Evolutionary conservation across 92 coral and sea anemone genomes (phyloP), one percentile per base, ranked within the genome.

Genomic region (Desmophyllum pertusum): DNA sequence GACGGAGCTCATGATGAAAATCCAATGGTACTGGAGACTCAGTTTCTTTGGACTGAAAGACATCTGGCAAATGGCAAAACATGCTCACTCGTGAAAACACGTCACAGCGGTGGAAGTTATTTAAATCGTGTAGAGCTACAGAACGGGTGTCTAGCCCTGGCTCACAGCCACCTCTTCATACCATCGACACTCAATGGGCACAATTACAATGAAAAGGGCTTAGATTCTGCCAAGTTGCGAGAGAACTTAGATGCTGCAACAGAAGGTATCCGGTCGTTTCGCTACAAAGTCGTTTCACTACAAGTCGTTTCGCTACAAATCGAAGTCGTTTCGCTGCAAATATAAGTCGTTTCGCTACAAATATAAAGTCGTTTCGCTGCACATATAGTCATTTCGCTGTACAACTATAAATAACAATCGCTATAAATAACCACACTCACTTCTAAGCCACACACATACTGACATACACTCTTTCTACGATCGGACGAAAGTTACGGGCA

Each of bases 101-200:
- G 81, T 21, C 90, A 89, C 33, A 79, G 83, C 38, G 90, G 90
- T 69, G 93, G 93, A 3, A 85, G 87, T 27, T 89, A 85, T 38
- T 25, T 85, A 23, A 89, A 85, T 35, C 57, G 67, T 10, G 88
- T 84, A 0, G 86, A 81, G 73, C 45, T 87, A 6, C 83, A 74
- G 35, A 87, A 86, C 27, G 90, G 79, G 1, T 86, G 90, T 48
- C 62, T 87, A 2, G 81, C 87, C 31, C 57, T 73, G 17, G 90
- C 78, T 5, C 90, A 87, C 35, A 75, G 83, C 19, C 81, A 82
- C 76, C 19, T 67, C 14, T 87, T 82, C 15, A 87, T 87, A 7
- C 86, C 86, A 25, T 87, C 86, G 35, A 87, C 86, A 5, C 68
- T 87, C 13, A 80, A 61, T 80, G 90, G 90, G 6, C 10, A 79